Percentiles rank a stretch among this genome's conserved stretches.
Conservation (phyloP, 2,113 vertebrate genomes). For the Chrysemys picta region DNA sequence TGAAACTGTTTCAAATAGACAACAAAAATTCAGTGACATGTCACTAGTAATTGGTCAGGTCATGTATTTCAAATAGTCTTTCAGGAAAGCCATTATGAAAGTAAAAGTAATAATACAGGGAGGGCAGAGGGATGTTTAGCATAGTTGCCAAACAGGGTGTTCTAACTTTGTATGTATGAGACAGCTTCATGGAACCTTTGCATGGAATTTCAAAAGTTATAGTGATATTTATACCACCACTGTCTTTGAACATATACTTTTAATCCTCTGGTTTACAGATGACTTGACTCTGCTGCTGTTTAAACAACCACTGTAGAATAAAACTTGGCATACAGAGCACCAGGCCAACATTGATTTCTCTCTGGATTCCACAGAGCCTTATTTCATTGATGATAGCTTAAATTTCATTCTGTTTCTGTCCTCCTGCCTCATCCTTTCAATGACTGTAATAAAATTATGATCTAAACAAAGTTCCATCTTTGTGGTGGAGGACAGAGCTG, state of each 20-base stretch:
- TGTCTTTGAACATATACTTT: neutral
- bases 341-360: fast-evolving
- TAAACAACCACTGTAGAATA: neutral
- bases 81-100: neutral
- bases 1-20: conserved; percentile 2
- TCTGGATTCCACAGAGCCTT: fast-evolving
- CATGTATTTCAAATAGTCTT: neutral
- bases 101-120: neutral
- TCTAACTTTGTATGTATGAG: neutral
- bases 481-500: neutral
- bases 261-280: neutral
- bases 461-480: neutral
- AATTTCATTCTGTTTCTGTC: neutral
- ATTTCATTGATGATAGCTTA: neutral
- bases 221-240: neutral
- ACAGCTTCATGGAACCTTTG: neutral
- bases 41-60: neutral
- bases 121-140: neutral
- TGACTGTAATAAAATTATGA: too few species aligned
- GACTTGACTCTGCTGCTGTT: neutral
- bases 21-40: neutral
- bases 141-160: neutral
- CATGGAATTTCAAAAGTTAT: neutral
- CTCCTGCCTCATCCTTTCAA: neutral
- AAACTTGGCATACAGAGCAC: fast-evolving